Conservation (phyloP, 2,797 vertebrate species). For the Amblyraja radiata region DNA sequence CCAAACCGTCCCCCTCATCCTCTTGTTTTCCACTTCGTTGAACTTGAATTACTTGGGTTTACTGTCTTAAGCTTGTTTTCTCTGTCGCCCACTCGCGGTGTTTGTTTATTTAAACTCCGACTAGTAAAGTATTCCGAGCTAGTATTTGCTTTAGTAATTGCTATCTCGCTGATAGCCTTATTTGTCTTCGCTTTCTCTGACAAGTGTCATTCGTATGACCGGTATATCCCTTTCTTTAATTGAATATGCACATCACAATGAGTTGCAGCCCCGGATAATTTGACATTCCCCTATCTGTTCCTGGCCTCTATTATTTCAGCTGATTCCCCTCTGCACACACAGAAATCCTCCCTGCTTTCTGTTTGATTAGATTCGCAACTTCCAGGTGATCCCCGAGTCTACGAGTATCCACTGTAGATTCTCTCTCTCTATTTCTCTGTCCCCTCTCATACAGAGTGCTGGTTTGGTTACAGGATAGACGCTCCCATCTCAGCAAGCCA, state of each 20-base stretch:
- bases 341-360: slow-evolving; percentile 84
- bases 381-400: slow-evolving; percentile 85
- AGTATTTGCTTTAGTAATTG: slow-evolving; percentile 65
- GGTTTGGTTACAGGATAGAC: slow-evolving; percentile 49
- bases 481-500: slow-evolving; percentile 41
- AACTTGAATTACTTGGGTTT: slow-evolving; percentile 32
- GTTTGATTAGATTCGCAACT: slow-evolving; percentile 90
- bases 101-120: slow-evolving; percentile 61
- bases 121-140: slow-evolving; percentile 50
- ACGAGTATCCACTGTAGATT: slow-evolving; percentile 70
- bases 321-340: slow-evolving; percentile 66
- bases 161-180: slow-evolving; percentile 60
- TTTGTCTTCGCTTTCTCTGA: slow-evolving; percentile 55
- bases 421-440: slow-evolving; percentile 42
- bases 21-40: background rate
- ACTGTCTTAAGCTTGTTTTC: slow-evolving; percentile 59
- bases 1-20: background rate
- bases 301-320: slow-evolving; percentile 70
- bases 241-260: slow-evolving; percentile 53
- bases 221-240: slow-evolving; percentile 44
- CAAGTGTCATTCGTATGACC: slow-evolving; percentile 55
- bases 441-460: slow-evolving; percentile 59
- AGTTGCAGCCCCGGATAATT: slow-evolving; percentile 61
- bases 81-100: slow-evolving; percentile 57
- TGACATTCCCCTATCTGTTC: slow-evolving; percentile 64